Evolutionary conservation across 2,797 vertebrate species (phyloP).

Genomic region (Ctenochaetus hawaiiensis): DNA sequence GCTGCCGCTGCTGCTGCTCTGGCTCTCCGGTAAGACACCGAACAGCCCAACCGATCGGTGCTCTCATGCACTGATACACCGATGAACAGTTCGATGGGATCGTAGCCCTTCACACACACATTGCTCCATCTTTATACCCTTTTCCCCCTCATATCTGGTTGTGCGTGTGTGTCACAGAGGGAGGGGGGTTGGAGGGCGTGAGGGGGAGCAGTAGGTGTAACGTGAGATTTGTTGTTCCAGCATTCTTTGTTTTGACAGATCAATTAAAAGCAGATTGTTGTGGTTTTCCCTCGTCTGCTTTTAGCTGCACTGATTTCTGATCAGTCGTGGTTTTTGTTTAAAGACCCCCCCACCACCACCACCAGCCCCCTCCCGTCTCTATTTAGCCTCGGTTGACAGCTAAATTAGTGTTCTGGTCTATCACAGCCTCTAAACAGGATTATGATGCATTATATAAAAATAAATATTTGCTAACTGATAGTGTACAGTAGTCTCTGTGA

Average conservation of each 20-base stretch:
- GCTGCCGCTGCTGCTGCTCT: constrained; percentile 51
- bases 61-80: constrained; percentile 14
- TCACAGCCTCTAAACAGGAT: constrained; percentile 29
- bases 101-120: neutral
- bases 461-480: constrained; percentile 21
- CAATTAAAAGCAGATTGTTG: neutral
- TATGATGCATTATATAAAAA: constrained; percentile 53
- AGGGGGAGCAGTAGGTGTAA: constrained; percentile 3
- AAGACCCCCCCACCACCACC: too few relatives aligned
- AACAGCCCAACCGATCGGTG: constrained; percentile 25
- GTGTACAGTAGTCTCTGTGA: constrained; percentile 6
- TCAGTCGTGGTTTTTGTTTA: neutral
- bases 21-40: constrained; percentile 76
- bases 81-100: constrained; percentile 33
- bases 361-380: neutral
- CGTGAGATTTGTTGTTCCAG: constrained; percentile 4
- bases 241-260: constrained; percentile 12
- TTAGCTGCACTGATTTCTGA: neutral
- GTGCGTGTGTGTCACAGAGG: neutral
- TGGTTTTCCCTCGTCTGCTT: neutral
- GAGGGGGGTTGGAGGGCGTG: neutral
- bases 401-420: constrained; percentile 11
- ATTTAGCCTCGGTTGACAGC: constrained; percentile 40
- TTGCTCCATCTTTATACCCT: neutral
- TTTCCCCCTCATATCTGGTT: neutral